Evolutionary conservation across 2,888 invertebrate species (phyloP).

Genomic region (Nephrotoma flavescens): DNA sequence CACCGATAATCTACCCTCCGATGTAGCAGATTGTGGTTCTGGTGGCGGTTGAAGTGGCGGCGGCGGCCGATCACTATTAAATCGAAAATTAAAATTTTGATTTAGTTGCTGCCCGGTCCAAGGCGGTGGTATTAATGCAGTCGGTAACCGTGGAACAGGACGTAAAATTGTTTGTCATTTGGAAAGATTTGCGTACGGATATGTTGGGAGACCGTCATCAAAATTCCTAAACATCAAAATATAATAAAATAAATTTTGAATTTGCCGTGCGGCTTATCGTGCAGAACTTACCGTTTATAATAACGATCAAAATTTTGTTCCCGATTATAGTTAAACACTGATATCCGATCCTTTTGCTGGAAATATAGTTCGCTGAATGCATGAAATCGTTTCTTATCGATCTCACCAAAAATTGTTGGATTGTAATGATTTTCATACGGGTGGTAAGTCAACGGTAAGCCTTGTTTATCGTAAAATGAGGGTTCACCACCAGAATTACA

Average conservation of each 20-base stretch:
- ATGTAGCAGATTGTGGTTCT: background rate
- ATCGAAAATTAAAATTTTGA: background rate
- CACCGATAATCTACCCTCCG: background rate
- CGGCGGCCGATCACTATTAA: background rate
- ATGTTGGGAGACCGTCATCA: conserved; percentile 14
- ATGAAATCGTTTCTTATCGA: conserved; percentile 27
- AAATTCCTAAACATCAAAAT: conserved; percentile 2
- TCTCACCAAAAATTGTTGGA: conserved; percentile 7
- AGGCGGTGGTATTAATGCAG: background rate
- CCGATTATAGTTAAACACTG: conserved; percentile 31
- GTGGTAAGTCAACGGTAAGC: conserved; percentile 11
- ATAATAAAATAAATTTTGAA: background rate
- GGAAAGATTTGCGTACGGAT: conserved; percentile 16
- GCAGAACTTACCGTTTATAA: background rate
- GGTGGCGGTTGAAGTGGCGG: background rate
- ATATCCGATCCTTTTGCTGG: conserved; percentile 23
- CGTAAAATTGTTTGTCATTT: conserved; percentile 31
- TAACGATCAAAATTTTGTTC: conserved; percentile 14
- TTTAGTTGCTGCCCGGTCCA: background rate
- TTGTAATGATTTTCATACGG: conserved; percentile 9
- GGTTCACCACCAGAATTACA: background rate
- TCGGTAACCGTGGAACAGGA: conserved; percentile 29
- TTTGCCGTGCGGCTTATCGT: background rate
- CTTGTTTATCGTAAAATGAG: background rate
- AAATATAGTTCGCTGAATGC: conserved; percentile 28